Evolutionary conservation across 2,888 invertebrate species (phyloP).

Genomic region (Leptogaster cylindrica): DNA sequence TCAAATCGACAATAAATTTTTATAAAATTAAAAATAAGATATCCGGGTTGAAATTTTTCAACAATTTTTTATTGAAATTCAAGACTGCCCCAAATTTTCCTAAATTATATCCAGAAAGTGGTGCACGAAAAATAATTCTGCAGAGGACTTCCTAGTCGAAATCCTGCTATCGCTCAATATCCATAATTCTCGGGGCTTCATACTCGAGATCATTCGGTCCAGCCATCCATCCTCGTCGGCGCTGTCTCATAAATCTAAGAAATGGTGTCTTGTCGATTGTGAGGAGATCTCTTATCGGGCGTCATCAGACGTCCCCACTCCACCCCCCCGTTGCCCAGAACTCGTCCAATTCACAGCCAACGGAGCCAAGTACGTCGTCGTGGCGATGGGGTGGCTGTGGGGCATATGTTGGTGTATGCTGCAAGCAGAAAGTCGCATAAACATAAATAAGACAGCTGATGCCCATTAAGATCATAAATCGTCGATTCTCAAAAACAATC

Average conservation of each 20-base stretch:
- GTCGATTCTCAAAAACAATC: constrained; percentile 47
- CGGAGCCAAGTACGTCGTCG: constrained; percentile 12
- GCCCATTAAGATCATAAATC: constrained; percentile 47
- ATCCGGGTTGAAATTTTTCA: too few species aligned
- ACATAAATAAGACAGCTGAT: constrained; percentile 47
- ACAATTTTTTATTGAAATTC: too few species aligned
- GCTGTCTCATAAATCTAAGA: constrained; percentile 36
- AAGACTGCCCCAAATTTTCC: too few species aligned
- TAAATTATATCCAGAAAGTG: too few species aligned
- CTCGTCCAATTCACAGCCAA: constrained; percentile 1
- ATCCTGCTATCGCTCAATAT: background rate
- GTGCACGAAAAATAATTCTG: too few species aligned
- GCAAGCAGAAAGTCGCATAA: constrained; percentile 45
- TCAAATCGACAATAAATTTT: too few species aligned
- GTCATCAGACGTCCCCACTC: constrained; percentile 3
- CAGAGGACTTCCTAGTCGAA: too few species aligned
- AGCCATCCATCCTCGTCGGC: constrained; percentile 27
- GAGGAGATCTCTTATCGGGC: constrained; percentile 39
- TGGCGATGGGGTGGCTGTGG: background rate
- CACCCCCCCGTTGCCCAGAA: background rate
- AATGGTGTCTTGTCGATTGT: constrained; percentile 35
- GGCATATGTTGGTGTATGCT: constrained; percentile 42
- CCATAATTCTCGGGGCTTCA: constrained; percentile 1
- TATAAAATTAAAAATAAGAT: too few species aligned
- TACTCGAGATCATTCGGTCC: constrained; percentile 13